Evolutionary conservation across 2,113 vertebrate species (phyloP).

Genomic region (Spheniscus mendiculus): DNA sequence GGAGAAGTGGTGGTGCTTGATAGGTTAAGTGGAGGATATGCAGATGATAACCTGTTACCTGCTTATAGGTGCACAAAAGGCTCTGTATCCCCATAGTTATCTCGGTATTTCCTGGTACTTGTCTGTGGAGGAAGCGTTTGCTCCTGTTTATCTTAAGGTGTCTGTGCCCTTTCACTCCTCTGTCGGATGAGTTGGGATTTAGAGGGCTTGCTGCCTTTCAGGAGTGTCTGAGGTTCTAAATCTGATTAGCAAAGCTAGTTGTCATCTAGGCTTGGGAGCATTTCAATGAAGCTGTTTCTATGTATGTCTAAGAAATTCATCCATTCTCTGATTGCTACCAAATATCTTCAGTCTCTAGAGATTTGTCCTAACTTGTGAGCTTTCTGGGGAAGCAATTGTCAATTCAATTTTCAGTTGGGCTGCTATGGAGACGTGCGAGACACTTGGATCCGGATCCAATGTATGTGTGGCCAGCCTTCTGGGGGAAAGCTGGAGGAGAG

Average conservation of each 20-base stretch:
- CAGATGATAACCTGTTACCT: background rate
- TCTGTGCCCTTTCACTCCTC: background rate
- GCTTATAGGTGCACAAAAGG: background rate
- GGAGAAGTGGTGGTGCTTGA: background rate
- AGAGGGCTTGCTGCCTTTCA: background rate
- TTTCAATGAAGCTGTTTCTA: background rate
- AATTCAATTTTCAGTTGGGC: background rate
- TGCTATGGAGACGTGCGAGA: background rate
- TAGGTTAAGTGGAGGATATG: background rate
- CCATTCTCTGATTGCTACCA: background rate
- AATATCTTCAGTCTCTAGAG: background rate
- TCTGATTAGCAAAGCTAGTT: background rate
- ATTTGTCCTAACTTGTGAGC: background rate
- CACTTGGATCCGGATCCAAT: background rate
- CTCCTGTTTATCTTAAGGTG: background rate
- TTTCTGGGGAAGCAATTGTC: background rate
- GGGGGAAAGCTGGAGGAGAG: background rate
- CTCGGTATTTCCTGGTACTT: background rate
- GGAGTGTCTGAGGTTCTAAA: background rate
- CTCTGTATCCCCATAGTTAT: background rate
- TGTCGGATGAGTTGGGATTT: background rate
- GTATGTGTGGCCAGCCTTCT: background rate
- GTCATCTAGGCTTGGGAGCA: background rate
- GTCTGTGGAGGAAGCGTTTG: background rate
- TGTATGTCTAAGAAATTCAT: background rate